These are phyloP conservation scores for Cyanoramphus novaezelandiae DNA, from an alignment of 2,113 vertebrate genomes.

Conservation along the genomic window DNA sequence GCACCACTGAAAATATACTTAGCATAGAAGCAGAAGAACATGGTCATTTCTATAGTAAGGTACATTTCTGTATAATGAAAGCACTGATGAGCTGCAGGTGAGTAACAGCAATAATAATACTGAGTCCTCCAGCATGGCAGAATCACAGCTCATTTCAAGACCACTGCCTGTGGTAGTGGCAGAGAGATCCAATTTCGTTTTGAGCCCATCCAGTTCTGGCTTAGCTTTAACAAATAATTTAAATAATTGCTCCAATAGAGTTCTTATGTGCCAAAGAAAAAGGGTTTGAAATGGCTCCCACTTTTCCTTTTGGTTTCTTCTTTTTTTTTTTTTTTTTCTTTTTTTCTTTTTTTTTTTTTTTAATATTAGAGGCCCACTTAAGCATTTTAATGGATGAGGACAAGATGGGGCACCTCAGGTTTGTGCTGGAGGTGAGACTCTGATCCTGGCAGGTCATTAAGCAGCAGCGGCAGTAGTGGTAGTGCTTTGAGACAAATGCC, in stretches of 20 bases:
- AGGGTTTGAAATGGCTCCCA: not conserved
- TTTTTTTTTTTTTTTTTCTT: rapidly evolving
- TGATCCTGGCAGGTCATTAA: not conserved
- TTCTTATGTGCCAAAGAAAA: not conserved
- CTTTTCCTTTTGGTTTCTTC: not conserved
- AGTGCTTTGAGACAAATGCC: not conserved
- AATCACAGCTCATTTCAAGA: not conserved
- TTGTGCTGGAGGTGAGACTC: not conserved
- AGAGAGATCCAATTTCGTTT: not conserved
- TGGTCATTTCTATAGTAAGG: not conserved
- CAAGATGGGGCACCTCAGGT: not conserved
- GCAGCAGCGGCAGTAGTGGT: not conserved
- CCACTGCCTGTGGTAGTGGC: not conserved
- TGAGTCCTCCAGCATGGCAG: rapidly evolving
- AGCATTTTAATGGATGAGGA: not conserved
- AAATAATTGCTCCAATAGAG: not conserved
- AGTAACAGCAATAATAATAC: not conserved
- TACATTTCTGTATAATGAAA: not conserved
- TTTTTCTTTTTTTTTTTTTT: not conserved
- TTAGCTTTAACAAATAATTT: not conserved
- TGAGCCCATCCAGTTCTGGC: not conserved
- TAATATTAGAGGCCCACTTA: not conserved
- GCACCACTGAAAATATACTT: not conserved
- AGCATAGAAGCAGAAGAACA: not conserved
- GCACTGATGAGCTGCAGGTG: not conserved